These are phyloP conservation scores for Rhegmatorhina hoffmannsi DNA, from an alignment of 2,113 vertebrate genomes.

Conservation along the genomic window DNA sequence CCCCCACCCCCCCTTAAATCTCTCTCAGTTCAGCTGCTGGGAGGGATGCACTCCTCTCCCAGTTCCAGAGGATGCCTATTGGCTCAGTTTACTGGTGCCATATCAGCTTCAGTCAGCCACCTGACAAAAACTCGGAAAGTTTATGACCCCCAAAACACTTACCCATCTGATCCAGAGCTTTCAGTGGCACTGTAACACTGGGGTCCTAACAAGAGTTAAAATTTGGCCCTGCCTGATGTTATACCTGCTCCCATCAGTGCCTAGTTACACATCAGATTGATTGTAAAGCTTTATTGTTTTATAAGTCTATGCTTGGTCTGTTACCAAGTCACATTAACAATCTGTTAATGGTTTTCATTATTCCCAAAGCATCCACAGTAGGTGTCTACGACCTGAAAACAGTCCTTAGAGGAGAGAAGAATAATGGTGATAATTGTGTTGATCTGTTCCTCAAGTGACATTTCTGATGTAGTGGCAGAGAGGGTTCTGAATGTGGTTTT, in stretches of 20 bases:
- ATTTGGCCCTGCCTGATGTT: neutral
- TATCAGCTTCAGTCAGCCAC: neutral
- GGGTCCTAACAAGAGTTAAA: constrained; percentile 6
- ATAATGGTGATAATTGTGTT: constrained; percentile 16
- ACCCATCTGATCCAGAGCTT: neutral
- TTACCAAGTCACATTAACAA: constrained; percentile 71
- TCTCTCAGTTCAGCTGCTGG: neutral
- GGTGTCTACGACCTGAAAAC: constrained; percentile 62
- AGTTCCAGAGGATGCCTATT: neutral
- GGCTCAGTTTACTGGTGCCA: neutral
- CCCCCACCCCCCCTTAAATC: neutral
- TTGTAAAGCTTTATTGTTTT: constrained; percentile 71
- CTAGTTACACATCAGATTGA: constrained; percentile 64
- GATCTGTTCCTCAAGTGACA: constrained; percentile 47
- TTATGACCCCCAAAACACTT: neutral
- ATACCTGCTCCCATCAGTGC: constrained; percentile 28
- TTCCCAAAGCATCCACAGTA: constrained; percentile 65
- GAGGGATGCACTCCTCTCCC: fast-evolving
- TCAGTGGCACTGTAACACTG: neutral
- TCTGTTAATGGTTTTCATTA: constrained; percentile 73
- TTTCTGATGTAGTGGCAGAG: neutral
- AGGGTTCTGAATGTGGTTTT: neutral
- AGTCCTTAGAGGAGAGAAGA: constrained; percentile 49
- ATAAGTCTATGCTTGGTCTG: constrained; percentile 64
- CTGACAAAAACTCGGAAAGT: neutral